Percentiles rank a stretch among this genome's conserved stretches.
phyloP scores from a whole-genome alignment of 2,113 vertebrate genomes.

The Serinus canaria region DNA sequence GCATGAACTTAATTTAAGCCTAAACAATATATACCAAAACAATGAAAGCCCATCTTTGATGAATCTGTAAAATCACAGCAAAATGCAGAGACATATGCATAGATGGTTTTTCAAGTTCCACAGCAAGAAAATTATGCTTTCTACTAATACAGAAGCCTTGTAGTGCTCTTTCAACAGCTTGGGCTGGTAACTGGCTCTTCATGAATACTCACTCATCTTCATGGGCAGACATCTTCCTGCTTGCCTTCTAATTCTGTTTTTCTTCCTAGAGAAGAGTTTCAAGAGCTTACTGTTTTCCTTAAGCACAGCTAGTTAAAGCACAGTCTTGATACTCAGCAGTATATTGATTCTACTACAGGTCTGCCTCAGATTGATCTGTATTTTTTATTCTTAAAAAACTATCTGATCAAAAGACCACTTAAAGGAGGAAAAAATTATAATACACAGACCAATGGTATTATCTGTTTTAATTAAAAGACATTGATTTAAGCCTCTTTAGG shows the following conservation, averaged over 20 bases:
- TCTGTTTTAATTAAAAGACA: not conserved
- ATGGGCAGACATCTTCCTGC: not conserved
- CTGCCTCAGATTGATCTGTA: not conserved
- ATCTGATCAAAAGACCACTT: not conserved
- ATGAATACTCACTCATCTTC: not conserved
- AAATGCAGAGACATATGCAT: not conserved
- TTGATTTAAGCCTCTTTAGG: not conserved
- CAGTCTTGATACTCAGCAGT: not conserved
- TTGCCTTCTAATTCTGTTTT: not conserved
- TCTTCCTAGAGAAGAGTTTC: not conserved
- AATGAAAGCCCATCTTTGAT: not conserved
- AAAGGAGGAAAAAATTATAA: not conserved
- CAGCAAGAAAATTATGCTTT: not conserved
- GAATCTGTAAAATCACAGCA: not conserved
- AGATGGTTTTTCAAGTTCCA: not conserved
- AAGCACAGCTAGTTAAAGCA: not conserved
- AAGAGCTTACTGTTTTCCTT: not conserved
- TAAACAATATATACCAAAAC: not conserved
- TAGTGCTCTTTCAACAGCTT: not conserved
- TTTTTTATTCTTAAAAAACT: not conserved
- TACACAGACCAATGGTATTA: not conserved
- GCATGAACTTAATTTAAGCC: not conserved
- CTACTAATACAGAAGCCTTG: not conserved
- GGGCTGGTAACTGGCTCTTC: not conserved
- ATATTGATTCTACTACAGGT: not conserved